Conservation (phyloP, 2,113 vertebrate species). For the Aviceda subcristata region DNA sequence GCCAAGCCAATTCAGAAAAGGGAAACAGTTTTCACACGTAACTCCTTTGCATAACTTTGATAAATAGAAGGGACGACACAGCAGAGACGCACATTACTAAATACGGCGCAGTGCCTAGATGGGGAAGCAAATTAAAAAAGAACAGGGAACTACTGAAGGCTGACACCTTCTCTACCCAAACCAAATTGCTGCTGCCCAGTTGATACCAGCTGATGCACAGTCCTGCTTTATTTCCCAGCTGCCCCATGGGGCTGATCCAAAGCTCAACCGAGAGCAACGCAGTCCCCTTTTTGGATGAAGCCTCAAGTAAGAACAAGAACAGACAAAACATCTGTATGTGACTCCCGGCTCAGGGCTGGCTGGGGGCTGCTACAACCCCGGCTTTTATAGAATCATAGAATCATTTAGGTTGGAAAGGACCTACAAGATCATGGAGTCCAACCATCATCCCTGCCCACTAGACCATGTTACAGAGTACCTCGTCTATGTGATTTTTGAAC, state of each 20-base stretch:
- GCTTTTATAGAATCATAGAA: no score
- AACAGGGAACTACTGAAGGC: background rate
- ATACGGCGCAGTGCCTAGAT: background rate
- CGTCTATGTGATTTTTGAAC: no score
- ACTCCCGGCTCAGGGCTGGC: background rate
- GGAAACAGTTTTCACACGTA: background rate
- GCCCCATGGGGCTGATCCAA: background rate
- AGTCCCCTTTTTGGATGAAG: background rate
- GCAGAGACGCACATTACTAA: background rate
- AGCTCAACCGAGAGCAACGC: background rate
- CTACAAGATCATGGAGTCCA: no score
- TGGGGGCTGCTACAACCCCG: background rate
- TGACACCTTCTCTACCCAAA: background rate
- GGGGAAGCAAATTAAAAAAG: constrained; percentile 20
- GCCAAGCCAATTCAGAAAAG: background rate
- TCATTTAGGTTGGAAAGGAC: no score
- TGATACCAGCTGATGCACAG: background rate
- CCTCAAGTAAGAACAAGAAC: background rate
- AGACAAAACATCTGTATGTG: background rate
- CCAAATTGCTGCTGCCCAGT: background rate
- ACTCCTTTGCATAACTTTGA: background rate
- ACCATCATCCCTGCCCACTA: no score
- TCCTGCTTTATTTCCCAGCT: background rate
- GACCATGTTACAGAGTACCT: no score
- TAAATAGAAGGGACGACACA: background rate